Evolutionary conservation across 2,113 vertebrate species (phyloP), one percentile per base, ranked within the genome.

Genomic region (Grantiella picta): DNA sequence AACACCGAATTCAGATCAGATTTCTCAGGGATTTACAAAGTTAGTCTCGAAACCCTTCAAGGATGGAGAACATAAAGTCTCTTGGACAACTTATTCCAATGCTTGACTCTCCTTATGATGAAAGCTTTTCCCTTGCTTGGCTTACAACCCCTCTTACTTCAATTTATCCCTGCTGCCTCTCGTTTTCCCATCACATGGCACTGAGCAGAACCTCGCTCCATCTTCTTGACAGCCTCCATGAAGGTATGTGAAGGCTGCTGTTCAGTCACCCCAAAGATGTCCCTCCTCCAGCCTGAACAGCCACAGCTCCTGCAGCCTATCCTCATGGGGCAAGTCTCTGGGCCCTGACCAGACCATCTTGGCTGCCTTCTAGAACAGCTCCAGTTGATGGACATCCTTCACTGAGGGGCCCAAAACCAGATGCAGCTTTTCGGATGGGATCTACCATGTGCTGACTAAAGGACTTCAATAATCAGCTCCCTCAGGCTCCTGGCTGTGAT

Each of bases 151-250:
- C n/a, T 71, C 36, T 53, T 9, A 36, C 18, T 81, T 68, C 52
- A 29, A 4, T 21, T 44, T 40, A 33, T 15, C 44, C 60, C 35
- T 0, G 0, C 18, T 69, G 19, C 9, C 12, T 57, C 70, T 59
- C 57, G 25, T 63, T 72, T 28, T 89, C 28, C 35, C 40, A n/a
- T 21, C 40, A 50, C 1, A 2, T 6, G 31, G 24, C 59, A 63
- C 59, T 49, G 42, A 76, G 42, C 21, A 84, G 52, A 80, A 45
- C 12, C 40, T 27, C n/a, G 18, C 4, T 73, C 44, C 60, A 72
- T 6, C 66, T 76, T 31, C 29, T 15, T 8, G 2, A 33, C 4
- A 60, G 40, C 7, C 28, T 40, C 33, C 38, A 40, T 5, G 4
- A 1, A 57, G 69, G n/a, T 47, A 35, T 1, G 50, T 35, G n/a